Percentiles rank a stretch among this genome's conserved stretches.
Conservation (phyloP, 2,888 invertebrate species). For the Caenorhabditis zanzibari region DNA sequence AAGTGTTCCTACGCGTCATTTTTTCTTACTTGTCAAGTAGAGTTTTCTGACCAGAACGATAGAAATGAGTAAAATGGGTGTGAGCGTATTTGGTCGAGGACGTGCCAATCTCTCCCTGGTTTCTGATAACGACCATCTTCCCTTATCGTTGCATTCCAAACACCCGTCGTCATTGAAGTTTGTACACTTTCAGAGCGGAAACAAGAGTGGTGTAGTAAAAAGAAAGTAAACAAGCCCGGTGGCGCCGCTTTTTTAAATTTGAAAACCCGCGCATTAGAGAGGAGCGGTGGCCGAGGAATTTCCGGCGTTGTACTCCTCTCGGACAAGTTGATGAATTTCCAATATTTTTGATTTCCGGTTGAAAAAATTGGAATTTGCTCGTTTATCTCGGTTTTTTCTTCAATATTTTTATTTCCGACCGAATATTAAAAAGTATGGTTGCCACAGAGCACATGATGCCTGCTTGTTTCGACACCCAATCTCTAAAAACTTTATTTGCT, state of each 20-base stretch:
- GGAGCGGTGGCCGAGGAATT: slow-evolving; percentile 31
- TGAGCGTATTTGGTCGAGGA: slow-evolving; percentile 42
- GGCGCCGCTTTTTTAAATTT: slow-evolving; percentile 12
- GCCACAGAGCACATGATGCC: background rate
- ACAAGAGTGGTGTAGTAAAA: slow-evolving; percentile 1
- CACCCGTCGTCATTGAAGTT: slow-evolving; percentile 31
- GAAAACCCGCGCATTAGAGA: slow-evolving; percentile 27
- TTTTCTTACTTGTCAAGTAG: slow-evolving; percentile 1
- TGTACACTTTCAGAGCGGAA: slow-evolving; percentile 39
- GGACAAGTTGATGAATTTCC: slow-evolving; percentile 18
- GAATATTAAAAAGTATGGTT: background rate
- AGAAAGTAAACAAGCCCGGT: slow-evolving; percentile 21
- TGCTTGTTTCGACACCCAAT: slow-evolving; percentile 8
- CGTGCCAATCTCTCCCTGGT: slow-evolving; percentile 46
- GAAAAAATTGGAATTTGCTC: background rate
- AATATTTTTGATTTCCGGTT: slow-evolving; percentile 29
- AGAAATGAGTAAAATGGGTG: slow-evolving; percentile 57
- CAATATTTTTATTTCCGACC: background rate
- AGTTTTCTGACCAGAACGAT: background rate
- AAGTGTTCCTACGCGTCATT: slow-evolving; percentile 45
- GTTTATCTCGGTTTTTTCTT: background rate
- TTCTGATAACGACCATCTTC: slow-evolving; percentile 37
- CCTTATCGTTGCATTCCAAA: slow-evolving; percentile 46
- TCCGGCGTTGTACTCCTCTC: slow-evolving; percentile 20
- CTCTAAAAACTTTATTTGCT: slow-evolving; percentile 20